Percentiles rank a stretch among this genome's conserved stretches.
Conservation (phyloP, 1,140 invertebrate genomes). For the Listronotus bonariensis region DNA sequence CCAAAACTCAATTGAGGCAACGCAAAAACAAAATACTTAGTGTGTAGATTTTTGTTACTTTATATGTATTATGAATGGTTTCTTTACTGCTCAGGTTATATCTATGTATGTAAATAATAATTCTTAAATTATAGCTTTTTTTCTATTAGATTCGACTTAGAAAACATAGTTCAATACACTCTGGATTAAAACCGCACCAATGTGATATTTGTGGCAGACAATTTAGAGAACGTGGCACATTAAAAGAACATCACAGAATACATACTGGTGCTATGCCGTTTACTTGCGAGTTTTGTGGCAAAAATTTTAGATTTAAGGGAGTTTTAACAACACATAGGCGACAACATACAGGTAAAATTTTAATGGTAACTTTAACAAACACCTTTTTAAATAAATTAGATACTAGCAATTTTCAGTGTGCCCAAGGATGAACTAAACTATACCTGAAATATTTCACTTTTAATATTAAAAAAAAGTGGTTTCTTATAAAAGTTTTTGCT, state of each 20-base stretch:
- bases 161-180: constrained; percentile 47
- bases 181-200: constrained; percentile 71
- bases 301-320: constrained; percentile 72
- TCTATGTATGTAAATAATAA: too few relatives aligned
- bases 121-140: neutral
- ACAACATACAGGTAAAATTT: constrained; percentile 61
- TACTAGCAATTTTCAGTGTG: too few relatives aligned
- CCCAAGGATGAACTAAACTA: too few relatives aligned
- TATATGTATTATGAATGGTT: too few relatives aligned
- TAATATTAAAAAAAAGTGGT: too few relatives aligned
- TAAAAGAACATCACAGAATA: constrained; percentile 67
- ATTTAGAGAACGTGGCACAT: constrained; percentile 68
- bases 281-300: constrained; percentile 72
- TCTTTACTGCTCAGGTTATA: too few relatives aligned
- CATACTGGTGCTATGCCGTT: constrained; percentile 88
- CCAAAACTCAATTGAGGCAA: too few relatives aligned
- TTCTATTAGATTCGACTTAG: constrained; percentile 35
- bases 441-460: too few relatives aligned
- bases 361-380: neutral
- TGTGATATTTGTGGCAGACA: constrained; percentile 75
- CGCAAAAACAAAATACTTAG: too few relatives aligned
- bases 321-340: constrained; percentile 69
- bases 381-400: neutral
- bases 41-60: too few relatives aligned
- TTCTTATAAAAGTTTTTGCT: too few relatives aligned